Evolutionary conservation across 2,888 invertebrate genomes (phyloP).

Genomic region (Allophyes oxyacanthae): DNA sequence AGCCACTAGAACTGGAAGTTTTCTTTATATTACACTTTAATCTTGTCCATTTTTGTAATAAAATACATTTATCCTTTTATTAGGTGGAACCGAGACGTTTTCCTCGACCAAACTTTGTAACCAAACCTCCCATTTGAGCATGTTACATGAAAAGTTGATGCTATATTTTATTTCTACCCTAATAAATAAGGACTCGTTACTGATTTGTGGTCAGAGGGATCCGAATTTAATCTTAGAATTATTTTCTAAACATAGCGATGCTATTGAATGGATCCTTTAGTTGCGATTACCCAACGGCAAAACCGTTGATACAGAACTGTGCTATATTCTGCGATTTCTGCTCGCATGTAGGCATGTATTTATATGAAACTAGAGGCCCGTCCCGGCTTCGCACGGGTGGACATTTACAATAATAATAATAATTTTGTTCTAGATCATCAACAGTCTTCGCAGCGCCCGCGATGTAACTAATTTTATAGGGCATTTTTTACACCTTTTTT

Average conservation of each 20-base stretch:
- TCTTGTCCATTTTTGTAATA: slow-evolving; percentile 40
- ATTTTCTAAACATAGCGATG: slow-evolving; percentile 48
- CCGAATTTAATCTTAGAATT: slow-evolving; percentile 53
- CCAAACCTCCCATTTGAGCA: slow-evolving; percentile 50
- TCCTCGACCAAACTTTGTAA: slow-evolving; percentile 44
- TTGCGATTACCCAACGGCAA: slow-evolving; percentile 16
- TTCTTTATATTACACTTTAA: slow-evolving; percentile 38
- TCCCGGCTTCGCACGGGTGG: too few species aligned
- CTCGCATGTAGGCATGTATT: too few species aligned
- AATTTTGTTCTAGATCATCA: too few species aligned
- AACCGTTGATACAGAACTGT: slow-evolving; percentile 19
- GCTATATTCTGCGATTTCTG: slow-evolving; percentile 10
- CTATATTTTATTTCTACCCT: slow-evolving; percentile 60
- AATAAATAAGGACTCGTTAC: slow-evolving; percentile 56
- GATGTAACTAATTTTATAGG: too few species aligned
- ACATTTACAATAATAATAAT: too few species aligned
- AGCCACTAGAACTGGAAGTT: slow-evolving; percentile 24
- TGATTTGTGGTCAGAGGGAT: slow-evolving; percentile 55
- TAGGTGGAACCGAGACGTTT: slow-evolving; percentile 41
- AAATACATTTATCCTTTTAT: slow-evolving; percentile 44
- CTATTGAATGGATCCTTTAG: slow-evolving; percentile 29
- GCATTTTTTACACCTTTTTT: too few species aligned
- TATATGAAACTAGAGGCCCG: too few species aligned
- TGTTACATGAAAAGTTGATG: slow-evolving; percentile 58
- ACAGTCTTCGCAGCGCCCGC: too few species aligned